These are phyloP conservation scores for Ailuropoda melanoleuca DNA, from an alignment of 2,113 vertebrate species.

Conservation along the genomic window DNA sequence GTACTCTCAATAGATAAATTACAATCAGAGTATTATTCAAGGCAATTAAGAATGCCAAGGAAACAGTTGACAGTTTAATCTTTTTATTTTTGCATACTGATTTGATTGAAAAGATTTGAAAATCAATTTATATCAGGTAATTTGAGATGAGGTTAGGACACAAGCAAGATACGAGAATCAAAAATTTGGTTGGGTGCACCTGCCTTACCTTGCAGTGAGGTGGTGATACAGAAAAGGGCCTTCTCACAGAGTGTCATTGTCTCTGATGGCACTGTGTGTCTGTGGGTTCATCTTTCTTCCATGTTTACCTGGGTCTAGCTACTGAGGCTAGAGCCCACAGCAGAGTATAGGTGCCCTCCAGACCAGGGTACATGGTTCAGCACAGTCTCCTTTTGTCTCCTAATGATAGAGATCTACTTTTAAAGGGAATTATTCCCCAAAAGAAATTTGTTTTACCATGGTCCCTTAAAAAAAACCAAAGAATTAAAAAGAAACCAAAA, in stretches of 20 bases:
- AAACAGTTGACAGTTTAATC: not conserved
- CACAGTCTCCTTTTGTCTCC: constrained; percentile 32
- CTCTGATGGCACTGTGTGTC: not conserved
- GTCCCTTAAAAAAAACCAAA: not conserved
- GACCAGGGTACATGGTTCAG: not conserved
- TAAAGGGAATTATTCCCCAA: not conserved
- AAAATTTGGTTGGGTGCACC: not conserved
- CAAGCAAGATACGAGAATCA: not conserved
- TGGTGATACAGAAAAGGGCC: not conserved
- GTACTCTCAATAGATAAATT: not conserved
- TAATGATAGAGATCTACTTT: not conserved
- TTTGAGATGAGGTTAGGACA: not conserved
- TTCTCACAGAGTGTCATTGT: not conserved
- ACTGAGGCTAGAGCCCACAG: not conserved
- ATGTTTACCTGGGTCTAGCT: not conserved
- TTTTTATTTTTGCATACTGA: not conserved
- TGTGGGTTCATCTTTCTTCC: constrained; percentile 24
- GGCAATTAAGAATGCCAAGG: not conserved
- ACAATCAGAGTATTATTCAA: not conserved
- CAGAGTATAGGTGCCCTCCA: not conserved
- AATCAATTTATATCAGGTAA: not conserved
- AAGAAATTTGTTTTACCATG: not conserved
- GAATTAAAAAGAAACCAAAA: not conserved
- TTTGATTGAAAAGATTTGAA: constrained; percentile 36
- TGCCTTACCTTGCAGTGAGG: not conserved